Percentiles rank a stretch among this genome's conserved stretches.
phyloP scores from a whole-genome alignment of 2,113 vertebrate species.

The Ctenomys sociabilis region DNA sequence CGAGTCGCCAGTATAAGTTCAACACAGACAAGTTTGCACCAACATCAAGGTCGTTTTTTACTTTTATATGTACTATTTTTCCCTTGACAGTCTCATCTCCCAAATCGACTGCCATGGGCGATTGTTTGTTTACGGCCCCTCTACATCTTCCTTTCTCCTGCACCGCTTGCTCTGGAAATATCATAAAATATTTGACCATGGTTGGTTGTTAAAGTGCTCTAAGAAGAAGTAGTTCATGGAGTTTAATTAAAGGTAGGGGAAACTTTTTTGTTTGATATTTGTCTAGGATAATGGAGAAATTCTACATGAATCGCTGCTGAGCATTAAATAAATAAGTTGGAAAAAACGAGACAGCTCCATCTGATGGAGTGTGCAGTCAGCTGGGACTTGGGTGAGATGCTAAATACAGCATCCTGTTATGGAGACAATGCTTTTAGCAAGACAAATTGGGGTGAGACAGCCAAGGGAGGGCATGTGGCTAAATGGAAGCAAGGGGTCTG shows the following conservation, averaged over 20 bases:
- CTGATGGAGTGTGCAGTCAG: background rate
- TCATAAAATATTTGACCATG: constrained; percentile 43
- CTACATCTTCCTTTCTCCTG: constrained; percentile 45
- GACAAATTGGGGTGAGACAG: rapidly evolving
- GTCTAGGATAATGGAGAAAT: constrained; percentile 35
- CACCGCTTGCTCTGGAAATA: background rate
- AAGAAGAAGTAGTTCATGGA: constrained; percentile 17
- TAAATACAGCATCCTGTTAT: background rate
- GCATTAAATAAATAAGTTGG: background rate
- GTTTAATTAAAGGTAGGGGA: constrained; percentile 48
- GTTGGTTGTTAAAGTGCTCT: constrained; percentile 21
- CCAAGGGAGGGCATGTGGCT: rapidly evolving
- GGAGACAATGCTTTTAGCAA: background rate
- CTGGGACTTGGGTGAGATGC: background rate
- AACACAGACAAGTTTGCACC: background rate
- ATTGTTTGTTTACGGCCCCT: constrained; percentile 22
- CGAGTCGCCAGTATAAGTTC: background rate
- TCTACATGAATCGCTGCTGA: background rate
- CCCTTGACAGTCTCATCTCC: constrained; percentile 74
- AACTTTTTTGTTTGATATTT: constrained; percentile 52
- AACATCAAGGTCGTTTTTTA: constrained; percentile 34
- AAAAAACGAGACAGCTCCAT: background rate
- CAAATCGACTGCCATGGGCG: constrained; percentile 43
- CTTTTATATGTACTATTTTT: constrained; percentile 58
- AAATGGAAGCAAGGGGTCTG: rapidly evolving